Conservation (phyloP, 2,113 vertebrate species). For the Castor canadensis region DNA sequence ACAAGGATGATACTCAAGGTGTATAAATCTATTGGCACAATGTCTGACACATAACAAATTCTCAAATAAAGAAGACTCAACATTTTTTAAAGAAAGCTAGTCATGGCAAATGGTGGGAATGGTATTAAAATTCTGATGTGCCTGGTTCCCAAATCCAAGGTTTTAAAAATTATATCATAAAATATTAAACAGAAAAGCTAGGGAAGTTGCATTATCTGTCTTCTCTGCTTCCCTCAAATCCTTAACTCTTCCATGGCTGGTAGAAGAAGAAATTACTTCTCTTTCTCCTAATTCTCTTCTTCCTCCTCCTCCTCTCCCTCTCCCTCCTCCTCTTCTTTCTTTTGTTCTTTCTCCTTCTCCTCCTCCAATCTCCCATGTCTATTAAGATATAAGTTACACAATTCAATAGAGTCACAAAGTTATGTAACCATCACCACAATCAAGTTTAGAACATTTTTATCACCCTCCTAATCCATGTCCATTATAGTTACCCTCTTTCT, state of each 20-base stretch:
- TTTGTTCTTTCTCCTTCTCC: neutral
- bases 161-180: neutral
- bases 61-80: neutral
- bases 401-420: neutral
- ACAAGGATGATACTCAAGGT: neutral
- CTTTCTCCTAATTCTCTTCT: too few species aligned
- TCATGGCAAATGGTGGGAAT: neutral
- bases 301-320: too few species aligned
- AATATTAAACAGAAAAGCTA: neutral
- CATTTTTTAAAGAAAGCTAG: neutral
- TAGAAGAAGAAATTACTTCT: neutral
- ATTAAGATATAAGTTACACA: neutral
- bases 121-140: neutral
- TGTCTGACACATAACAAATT: neutral
- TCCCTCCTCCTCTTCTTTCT: neutral
- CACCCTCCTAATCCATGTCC: neutral
- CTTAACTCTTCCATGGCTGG: neutral
- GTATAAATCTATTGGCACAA: neutral
- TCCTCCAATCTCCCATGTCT: neutral
- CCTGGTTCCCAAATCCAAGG: neutral
- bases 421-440: neutral
- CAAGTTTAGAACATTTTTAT: neutral
- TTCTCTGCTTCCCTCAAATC: neutral
- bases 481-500: neutral
- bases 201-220: neutral